These are phyloP conservation scores for Branchipolynoe longqiensis DNA, from an alignment of 2,888 invertebrate genomes.

Conservation along the genomic window DNA sequence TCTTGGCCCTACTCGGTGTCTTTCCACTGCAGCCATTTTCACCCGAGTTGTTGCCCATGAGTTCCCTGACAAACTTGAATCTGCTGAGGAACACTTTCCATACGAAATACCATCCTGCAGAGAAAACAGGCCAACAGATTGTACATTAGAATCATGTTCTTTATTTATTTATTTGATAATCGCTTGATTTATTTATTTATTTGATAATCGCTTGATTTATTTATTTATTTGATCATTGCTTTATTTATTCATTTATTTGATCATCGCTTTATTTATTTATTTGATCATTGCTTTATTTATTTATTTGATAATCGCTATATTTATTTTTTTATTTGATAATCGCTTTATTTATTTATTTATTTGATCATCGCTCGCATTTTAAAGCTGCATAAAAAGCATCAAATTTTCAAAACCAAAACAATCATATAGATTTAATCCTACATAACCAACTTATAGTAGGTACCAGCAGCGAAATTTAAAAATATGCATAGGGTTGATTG, in stretches of 20 bases:
- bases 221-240: not conserved
- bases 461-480: no score
- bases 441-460: no score
- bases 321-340: not conserved
- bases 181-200: not conserved
- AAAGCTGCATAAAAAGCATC: no score
- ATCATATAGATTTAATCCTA: no score
- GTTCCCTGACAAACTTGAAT: conserved; percentile 92
- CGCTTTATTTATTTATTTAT: no score
- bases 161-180: not conserved
- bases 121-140: not conserved
- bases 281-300: not conserved
- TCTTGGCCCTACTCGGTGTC: not conserved
- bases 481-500: no score
- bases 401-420: no score
- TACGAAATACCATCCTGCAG: conserved; percentile 93
- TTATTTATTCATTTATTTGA: no score
- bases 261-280: not conserved
- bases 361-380: no score
- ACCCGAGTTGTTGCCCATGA: conserved; percentile 84
- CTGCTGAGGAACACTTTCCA: conserved; percentile 94
- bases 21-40: conserved; percentile 24
- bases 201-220: not conserved
- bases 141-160: not conserved
- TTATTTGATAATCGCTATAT: not conserved